These are phyloP conservation scores for Aphaenogaster ashmeadi DNA, from an alignment of 1,140 invertebrate species.

Conservation along the genomic window DNA sequence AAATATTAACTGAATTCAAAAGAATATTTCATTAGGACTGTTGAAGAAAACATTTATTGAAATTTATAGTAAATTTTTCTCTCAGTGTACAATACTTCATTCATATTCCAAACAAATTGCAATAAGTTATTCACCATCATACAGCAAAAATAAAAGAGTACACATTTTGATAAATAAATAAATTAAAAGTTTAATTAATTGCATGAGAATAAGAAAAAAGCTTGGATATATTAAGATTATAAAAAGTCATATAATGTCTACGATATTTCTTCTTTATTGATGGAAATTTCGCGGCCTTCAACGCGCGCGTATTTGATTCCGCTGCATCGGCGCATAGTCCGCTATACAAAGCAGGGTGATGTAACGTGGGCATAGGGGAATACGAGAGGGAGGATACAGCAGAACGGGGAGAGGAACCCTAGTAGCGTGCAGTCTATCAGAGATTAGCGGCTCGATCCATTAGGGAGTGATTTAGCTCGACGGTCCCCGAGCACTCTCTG, in stretches of 20 bases:
- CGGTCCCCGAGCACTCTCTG: slow-evolving; percentile 75
- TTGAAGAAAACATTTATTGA: too few relatives aligned
- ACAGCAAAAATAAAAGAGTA: not conserved
- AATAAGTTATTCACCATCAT: not conserved
- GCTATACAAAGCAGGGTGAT: slow-evolving; percentile 46
- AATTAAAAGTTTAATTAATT: not conserved
- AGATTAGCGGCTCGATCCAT: slow-evolving; percentile 83
- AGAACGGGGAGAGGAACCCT: slow-evolving; percentile 47
- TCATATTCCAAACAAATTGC: not conserved
- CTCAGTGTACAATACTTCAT: not conserved
- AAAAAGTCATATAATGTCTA: not conserved
- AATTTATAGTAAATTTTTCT: too few relatives aligned
- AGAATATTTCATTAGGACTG: too few relatives aligned
- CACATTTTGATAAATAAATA: not conserved
- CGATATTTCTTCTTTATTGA: slow-evolving; percentile 2
- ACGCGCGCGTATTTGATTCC: slow-evolving; percentile 34
- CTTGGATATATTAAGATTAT: not conserved
- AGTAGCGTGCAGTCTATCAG: slow-evolving; percentile 80
- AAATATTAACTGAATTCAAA: too few relatives aligned
- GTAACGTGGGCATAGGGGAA: slow-evolving; percentile 39
- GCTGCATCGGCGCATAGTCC: slow-evolving; percentile 47
- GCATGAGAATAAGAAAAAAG: not conserved
- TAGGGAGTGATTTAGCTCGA: slow-evolving; percentile 81
- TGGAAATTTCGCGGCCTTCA: slow-evolving; percentile 21
- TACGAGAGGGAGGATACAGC: slow-evolving; percentile 55